These are phyloP conservation scores for Psittacula cyanocephala DNA, from an alignment of 2,113 vertebrate species.

Conservation along the genomic window DNA sequence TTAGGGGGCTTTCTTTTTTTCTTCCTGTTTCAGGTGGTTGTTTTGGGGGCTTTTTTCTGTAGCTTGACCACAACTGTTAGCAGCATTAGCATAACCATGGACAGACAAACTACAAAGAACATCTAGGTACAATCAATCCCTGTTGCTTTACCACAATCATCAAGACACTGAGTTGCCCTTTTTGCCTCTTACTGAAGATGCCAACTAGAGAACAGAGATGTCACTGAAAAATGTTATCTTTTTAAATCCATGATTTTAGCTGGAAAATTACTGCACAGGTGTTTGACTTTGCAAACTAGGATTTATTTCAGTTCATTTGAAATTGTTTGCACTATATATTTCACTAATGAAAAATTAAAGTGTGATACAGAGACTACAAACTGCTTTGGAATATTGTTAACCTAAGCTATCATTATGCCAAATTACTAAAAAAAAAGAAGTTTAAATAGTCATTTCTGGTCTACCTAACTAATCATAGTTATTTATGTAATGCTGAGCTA, in stretches of 20 bases:
- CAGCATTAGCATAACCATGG: conserved; percentile 25
- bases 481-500: conserved; percentile 50
- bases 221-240: conserved; percentile 39
- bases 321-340: conserved; percentile 32
- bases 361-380: conserved; percentile 3
- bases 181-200: conserved; percentile 23
- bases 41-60: not conserved
- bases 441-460: conserved; percentile 27
- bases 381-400: conserved; percentile 36
- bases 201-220: conserved; percentile 32
- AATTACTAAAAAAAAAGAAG: conserved; percentile 12
- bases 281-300: conserved; percentile 28
- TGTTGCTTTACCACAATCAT: not conserved
- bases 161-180: not conserved
- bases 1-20: not conserved
- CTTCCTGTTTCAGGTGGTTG: not conserved
- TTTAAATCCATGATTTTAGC: conserved; percentile 15
- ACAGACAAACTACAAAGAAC: not conserved
- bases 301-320: conserved; percentile 34
- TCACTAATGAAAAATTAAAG: conserved; percentile 38
- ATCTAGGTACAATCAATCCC: conserved; percentile 20
- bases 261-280: conserved; percentile 53
- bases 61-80: conserved; percentile 35
- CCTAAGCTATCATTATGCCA: conserved; percentile 30
- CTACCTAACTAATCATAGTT: conserved; percentile 32